phyloP scores from a whole-genome alignment of 2,888 invertebrate genomes.

The Pristionchus fissidentatus region DNA sequence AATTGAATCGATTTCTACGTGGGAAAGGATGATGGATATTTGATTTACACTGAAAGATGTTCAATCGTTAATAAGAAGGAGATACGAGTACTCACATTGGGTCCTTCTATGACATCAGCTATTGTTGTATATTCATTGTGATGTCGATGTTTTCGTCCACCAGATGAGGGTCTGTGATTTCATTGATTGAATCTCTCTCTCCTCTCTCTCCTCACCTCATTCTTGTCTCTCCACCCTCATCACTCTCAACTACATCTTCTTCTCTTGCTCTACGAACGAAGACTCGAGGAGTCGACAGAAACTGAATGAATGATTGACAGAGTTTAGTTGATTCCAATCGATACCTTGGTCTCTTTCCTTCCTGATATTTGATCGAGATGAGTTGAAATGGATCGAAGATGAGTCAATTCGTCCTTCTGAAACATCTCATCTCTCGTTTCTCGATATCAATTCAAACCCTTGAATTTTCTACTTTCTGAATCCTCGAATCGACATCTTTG shows the following conservation, averaged over 20 bases:
- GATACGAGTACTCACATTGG: background rate
- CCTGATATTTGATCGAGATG: constrained; percentile 12
- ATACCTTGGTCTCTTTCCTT: no score
- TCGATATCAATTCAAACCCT: background rate
- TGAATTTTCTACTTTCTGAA: background rate
- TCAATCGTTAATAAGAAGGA: no score
- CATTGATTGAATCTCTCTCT: background rate
- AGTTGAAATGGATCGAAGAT: background rate
- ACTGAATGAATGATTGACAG: background rate
- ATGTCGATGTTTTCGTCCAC: constrained; percentile 10
- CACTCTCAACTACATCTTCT: background rate
- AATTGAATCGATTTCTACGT: constrained; percentile 19
- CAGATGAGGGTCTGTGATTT: background rate
- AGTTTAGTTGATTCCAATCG: background rate
- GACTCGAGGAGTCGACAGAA: background rate
- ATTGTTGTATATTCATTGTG: constrained; percentile 31
- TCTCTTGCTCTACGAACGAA: background rate
- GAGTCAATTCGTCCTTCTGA: constrained; percentile 6
- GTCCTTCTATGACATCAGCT: constrained; percentile 34
- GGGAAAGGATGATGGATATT: constrained; percentile 12
- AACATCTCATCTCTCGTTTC: background rate
- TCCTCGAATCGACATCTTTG: background rate
- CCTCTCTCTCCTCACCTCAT: background rate
- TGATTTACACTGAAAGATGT: background rate
- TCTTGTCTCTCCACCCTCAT: background rate